Evolutionary conservation across 2,797 vertebrate species (phyloP), one percentile per base, ranked within the genome.

Genomic region (Ataeniobius toweri): DNA sequence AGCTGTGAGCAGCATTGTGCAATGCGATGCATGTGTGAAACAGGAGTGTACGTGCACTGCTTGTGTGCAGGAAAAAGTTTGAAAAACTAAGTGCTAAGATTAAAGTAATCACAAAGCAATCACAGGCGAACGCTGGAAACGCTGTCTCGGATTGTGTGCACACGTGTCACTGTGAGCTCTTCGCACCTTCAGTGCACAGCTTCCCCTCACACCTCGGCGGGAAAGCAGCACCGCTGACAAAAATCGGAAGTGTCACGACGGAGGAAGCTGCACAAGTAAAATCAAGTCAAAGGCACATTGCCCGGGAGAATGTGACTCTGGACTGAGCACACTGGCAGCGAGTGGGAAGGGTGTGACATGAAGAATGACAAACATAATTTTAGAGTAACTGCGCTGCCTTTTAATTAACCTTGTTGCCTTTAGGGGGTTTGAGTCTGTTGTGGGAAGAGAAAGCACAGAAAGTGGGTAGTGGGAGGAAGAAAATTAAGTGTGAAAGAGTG

Each of bases 181-280:
- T 93, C 88, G 92, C 93, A 90, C 90, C 91, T 94, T 91, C 85
- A 78, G 83, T 90, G 85, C 86, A 84, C 91, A 90, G 91, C 90
- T 93, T 91, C 87, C 90, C 85, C 92, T 94, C 91, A 84, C 93
- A 94, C 93, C 92, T 94, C 89, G 55, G 79, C 80, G 78, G 87
- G 90, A 85, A 91, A 89, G 88, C 83, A 83, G 89, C 85, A 84
- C 71, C 31, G 51, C 91, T 92, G 93, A 94, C 92, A 91, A 91
- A 73, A 94, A 92, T 91, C 88, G 72, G 91, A 95, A 91, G 93
- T 93, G 93, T 93, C 91, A 90, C 84, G 91, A 81, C 59, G 84
- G 89, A 88, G 87, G 82, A 88, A 89, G 88, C 88, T 50, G 70
- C 85, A 72, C 76, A 77, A 85, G 82, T n/a, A 63, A 81, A 91